Evolutionary conservation across 1,140 invertebrate genomes (phyloP), one percentile per base, ranked within the genome.

Genomic region (Arion vulgaris): DNA sequence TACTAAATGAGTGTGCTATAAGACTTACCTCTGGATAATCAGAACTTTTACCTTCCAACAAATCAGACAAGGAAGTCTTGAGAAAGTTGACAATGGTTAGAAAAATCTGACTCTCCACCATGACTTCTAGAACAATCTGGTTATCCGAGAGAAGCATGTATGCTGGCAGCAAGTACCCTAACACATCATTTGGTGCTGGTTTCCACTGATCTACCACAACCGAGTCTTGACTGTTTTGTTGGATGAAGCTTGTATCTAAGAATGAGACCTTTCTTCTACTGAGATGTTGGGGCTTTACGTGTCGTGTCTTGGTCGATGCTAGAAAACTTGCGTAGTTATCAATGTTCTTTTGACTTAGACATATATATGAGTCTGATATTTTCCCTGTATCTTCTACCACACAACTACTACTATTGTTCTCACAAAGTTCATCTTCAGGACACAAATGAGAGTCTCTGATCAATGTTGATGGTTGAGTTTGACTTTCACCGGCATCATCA

Each of bases 21-120:
- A 45, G 15, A 57, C 71, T 73, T n/a, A 81, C 80, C 80, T 81
- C 80, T 36, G 80, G 80, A 38, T 7, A 57, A 15, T 34, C 28
- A 17, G 80, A 53, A 19, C 68, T 74, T 74, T 62, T 73, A 36
- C 41, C 32, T 28, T 73, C 49, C 62, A 81, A 39, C 2, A 57
- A 32, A 34, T 57, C 32, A 4, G 80, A 73, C 49, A 74, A 49
- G 13, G 80, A 81, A 38, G 34, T 53, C 34, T 81, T 45, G 11
- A 81, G 13, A 69, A 53, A 81, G n/a, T 11, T 74, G 28, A 81
- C 69, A n/a, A 81, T 28, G 17, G 71, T 74, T 32, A 53, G 71
- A 34, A 81, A 81, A 28, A n/a, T 15, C n/a, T 51, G 49, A 69
- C 71, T 26, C 15, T 19, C n/a, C 0, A 57, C 45, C 80, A 74